These are phyloP conservation scores for Ovibos moschatus DNA, from an alignment of 2,113 vertebrate species.

Conservation along the genomic window DNA sequence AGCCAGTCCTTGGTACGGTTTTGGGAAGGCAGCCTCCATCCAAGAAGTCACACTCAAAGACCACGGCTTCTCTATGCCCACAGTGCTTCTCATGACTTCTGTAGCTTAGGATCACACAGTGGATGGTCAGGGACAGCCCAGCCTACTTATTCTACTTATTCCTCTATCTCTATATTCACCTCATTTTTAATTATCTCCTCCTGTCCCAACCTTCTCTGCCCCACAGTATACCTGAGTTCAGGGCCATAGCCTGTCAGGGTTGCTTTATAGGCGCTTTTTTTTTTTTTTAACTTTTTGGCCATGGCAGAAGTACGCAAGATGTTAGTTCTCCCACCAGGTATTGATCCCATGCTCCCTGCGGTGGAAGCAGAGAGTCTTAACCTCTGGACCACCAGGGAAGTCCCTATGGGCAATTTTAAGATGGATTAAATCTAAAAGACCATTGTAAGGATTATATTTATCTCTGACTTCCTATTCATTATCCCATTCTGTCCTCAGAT, in stretches of 20 bases:
- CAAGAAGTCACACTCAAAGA: neutral
- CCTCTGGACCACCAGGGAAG: neutral
- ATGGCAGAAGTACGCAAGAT: neutral
- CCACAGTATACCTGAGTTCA: neutral
- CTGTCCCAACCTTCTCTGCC: neutral
- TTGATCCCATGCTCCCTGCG: neutral
- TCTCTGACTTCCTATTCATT: neutral
- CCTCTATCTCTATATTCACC: neutral
- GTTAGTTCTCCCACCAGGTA: neutral
- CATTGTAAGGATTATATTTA: neutral
- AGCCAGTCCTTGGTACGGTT: neutral
- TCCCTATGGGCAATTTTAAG: neutral
- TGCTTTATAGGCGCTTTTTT: neutral
- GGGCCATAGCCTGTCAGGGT: neutral
- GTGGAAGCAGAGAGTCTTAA: neutral
- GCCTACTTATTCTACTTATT: neutral
- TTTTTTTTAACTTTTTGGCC: neutral
- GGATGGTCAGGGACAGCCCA: neutral
- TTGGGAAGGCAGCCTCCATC: neutral
- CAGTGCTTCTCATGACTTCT: neutral
- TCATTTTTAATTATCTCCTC: neutral
- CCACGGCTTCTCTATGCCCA: accelerated
- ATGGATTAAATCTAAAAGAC: neutral
- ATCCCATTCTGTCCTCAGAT: neutral
- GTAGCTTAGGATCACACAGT: neutral